Percentiles rank a stretch among this genome's conserved stretches.
Conservation (phyloP, 2,797 vertebrate species). For the Acipenser oxyrinchus region DNA sequence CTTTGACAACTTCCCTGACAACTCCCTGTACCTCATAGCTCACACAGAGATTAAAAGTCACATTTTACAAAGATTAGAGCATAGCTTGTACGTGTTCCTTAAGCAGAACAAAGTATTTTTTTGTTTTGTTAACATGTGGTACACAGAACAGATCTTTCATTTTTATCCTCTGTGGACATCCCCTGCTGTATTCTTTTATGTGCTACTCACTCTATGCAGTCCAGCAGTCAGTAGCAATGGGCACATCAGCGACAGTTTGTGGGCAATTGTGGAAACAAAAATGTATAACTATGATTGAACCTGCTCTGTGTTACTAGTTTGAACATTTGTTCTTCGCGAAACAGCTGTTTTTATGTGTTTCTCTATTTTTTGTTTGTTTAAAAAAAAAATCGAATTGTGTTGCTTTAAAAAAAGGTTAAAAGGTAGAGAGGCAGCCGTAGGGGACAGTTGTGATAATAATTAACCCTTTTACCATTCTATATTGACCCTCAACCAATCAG, state of each 20-base stretch:
- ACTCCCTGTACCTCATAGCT: background rate
- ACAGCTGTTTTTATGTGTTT: too few species aligned
- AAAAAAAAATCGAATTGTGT: too few species aligned
- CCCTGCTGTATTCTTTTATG: slow-evolving; percentile 4
- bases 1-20: background rate
- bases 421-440: too few species aligned
- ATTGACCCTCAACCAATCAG: too few species aligned
- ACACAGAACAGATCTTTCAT: slow-evolving; percentile 2
- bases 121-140: background rate
- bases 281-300: background rate
- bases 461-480: too few species aligned
- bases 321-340: too few species aligned
- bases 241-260: slow-evolving; percentile 1
- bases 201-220: background rate
- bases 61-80: background rate
- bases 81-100: background rate
- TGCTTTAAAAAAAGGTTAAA: too few species aligned
- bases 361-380: too few species aligned
- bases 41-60: background rate
- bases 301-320: background rate
- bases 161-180: background rate
- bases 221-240: background rate
- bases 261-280: background rate
- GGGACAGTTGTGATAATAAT: too few species aligned
- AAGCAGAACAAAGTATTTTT: background rate